Evolutionary conservation across 1,140 invertebrate genomes (phyloP), one percentile per base, ranked within the genome.

Genomic region (Caenorhabditis inopinata): DNA sequence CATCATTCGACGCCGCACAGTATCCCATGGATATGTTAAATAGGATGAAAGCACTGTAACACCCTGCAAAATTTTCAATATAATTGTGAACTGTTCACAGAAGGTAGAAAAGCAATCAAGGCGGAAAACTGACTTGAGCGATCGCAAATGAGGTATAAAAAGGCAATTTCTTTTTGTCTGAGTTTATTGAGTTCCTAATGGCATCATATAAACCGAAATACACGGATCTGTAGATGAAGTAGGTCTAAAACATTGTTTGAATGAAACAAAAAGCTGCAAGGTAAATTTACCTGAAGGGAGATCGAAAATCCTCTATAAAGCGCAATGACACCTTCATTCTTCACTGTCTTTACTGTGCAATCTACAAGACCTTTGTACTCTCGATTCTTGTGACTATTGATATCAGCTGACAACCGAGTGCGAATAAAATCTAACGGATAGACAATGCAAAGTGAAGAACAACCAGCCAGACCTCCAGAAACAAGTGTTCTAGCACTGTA

Each of bases 191-290:
- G 12, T 76, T 47, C n/a, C 80, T 21, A 35, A 81, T 73, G 5
- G 80, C 53, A 23, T 81, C 80, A 42, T 81, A 81, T 29, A 81
- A 58, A n/a, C 80, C 80, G 27, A 81, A 81, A 29, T 81, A 81
- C 5, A 81, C 80, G 42, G 80, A 78, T 48, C 80, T 46, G 18
- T 81, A 81, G 3, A 81, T 76, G 46, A 81, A 81, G 25, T 81
- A 81, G 5, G 80, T 81, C 75, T 81, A 23, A 11, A 79, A 79
- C 68, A 68, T 7, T 42, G 5, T 42, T 42, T n/a, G 5, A 42
- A 42, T 42, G 14, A 14, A 14, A 42, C 38, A 0, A 23, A 3
- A 1, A 62, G 2, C 0, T 11, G 12, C 32, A 47, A 23, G 38
- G 14, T 42, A 42, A 5, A 42, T 42, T 42, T 32, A 79, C 77